These are phyloP conservation scores for Sebastes umbrosus DNA, from an alignment of 2,797 vertebrate species.

Conservation along the genomic window DNA sequence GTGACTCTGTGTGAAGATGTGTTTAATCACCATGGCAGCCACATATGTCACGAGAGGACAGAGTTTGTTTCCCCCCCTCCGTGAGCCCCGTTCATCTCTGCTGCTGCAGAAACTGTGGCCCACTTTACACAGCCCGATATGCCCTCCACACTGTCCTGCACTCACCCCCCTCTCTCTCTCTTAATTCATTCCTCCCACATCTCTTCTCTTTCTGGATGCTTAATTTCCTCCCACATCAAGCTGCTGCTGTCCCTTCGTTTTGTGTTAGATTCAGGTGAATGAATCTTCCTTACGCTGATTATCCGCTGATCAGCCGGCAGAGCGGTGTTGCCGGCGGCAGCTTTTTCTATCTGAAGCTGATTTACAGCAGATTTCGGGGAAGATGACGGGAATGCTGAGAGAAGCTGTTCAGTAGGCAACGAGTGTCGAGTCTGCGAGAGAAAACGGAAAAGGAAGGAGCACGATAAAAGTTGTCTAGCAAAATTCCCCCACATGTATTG, in stretches of 20 bases:
- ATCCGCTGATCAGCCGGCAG: conserved; percentile 36
- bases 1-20: conserved; percentile 2
- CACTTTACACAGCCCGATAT: conserved; percentile 22
- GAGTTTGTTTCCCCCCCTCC: not conserved
- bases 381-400: conserved; percentile 21
- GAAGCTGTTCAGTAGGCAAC: conserved; percentile 8
- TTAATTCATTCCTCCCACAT: conserved; percentile 3
- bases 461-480: not conserved
- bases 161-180: conserved; percentile 2
- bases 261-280: conserved; percentile 31
- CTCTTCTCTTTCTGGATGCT: conserved; percentile 9
- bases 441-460: not conserved
- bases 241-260: not conserved
- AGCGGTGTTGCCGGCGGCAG: not conserved
- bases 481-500: not conserved
- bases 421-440: not conserved
- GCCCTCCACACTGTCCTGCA: conserved; percentile 6
- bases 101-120: conserved; percentile 31
- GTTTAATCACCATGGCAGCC: conserved; percentile 39
- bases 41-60: conserved; percentile 16
- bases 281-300: conserved; percentile 10
- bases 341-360: conserved; percentile 17
- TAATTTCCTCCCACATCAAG: conserved; percentile 12
- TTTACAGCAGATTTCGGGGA: conserved; percentile 41
- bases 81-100: not conserved